These are phyloP conservation scores for Hippocampus guttulatus DNA, from an alignment of 2,113 vertebrate species.

Conservation along the genomic window DNA sequence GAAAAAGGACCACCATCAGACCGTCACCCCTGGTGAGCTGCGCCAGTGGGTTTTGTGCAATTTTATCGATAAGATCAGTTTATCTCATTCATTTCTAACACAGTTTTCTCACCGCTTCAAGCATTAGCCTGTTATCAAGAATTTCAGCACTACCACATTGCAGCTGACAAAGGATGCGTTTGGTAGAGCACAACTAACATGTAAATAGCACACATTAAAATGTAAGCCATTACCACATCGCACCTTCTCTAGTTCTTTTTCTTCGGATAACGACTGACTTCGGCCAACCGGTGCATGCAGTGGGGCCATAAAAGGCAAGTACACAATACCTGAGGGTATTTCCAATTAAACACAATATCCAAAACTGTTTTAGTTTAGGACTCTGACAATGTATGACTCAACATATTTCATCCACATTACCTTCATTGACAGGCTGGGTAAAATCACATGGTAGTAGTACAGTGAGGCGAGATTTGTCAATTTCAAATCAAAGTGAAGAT, in stretches of 20 bases:
- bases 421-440: neutral
- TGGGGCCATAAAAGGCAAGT: neutral
- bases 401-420: neutral
- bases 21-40: constrained; percentile 13
- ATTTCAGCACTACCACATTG: constrained; percentile 6
- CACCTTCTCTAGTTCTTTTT: neutral
- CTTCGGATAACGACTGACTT: constrained; percentile 1
- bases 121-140: neutral
- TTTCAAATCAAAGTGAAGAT: too few relatives aligned
- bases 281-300: neutral
- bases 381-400: neutral
- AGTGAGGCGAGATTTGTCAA: too few relatives aligned
- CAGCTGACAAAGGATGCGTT: neutral
- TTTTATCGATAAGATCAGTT: constrained; percentile 9
- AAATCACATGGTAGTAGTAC: neutral
- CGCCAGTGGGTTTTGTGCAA: constrained; percentile 11
- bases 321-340: neutral
- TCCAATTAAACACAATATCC: neutral
- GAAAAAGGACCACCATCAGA: constrained; percentile 11
- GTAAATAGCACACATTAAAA: neutral
- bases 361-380: neutral
- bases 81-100: neutral
- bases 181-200: neutral
- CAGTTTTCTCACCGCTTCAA: neutral
- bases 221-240: neutral